Percentiles rank a stretch among this genome's conserved stretches.
Evolutionary conservation across 2,888 invertebrate genomes (phyloP).

Genomic region (Eupithecia abbreviata): DNA sequence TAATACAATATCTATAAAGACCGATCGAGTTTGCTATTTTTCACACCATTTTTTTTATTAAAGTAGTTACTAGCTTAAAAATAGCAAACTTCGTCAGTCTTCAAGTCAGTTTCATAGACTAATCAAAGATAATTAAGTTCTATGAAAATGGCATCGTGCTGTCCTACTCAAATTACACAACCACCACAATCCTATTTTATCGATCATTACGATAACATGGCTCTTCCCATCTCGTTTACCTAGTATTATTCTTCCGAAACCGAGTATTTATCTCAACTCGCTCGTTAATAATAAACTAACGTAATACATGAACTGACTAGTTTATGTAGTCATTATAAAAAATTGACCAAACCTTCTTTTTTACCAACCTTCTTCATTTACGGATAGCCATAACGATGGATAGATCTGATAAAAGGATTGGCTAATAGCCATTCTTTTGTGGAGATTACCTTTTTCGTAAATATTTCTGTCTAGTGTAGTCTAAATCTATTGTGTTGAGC

Average conservation of each 20-base stretch:
- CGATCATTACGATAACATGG: slow-evolving; percentile 9
- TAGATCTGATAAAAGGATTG: no score
- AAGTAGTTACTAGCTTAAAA: not conserved
- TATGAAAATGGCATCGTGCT: not conserved
- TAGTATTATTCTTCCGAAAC: no score
- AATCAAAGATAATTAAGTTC: not conserved
- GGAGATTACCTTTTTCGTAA: no score
- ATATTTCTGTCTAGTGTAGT: not conserved
- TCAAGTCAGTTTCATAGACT: not conserved
- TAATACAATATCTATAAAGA: not conserved
- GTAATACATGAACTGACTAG: no score
- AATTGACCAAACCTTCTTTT: no score
- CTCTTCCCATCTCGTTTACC: not conserved
- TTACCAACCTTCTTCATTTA: no score
- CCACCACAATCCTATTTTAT: not conserved
- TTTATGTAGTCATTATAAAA: no score
- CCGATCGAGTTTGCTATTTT: not conserved
- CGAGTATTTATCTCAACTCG: no score
- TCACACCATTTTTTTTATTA: not conserved
- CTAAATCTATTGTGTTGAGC: not conserved
- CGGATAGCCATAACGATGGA: no score
- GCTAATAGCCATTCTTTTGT: no score
- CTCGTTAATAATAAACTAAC: no score
- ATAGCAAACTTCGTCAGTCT: not conserved
- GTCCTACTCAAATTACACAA: not conserved